phyloP scores from a whole-genome alignment of 2,797 vertebrate species.

The Morus bassanus region DNA sequence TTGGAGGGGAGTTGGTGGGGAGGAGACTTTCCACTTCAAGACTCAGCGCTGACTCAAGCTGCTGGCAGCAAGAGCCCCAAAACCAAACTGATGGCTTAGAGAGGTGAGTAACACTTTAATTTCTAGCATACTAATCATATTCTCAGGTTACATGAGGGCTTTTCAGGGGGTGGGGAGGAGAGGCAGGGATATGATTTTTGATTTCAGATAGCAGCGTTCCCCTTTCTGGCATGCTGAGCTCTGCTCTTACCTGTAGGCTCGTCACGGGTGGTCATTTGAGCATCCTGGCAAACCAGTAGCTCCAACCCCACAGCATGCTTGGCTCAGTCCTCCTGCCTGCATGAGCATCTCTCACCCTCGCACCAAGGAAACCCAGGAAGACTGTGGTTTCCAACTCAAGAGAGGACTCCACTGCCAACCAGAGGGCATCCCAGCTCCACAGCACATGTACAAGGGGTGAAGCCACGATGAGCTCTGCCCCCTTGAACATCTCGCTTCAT shows the following conservation, averaged over 20 bases:
- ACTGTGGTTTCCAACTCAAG: neutral
- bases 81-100: neutral
- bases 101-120: conserved; percentile 53
- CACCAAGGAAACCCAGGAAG: neutral
- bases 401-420: neutral
- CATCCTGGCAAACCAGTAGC: neutral
- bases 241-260: neutral
- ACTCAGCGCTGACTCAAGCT: neutral
- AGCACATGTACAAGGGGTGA: neutral
- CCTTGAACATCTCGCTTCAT: neutral
- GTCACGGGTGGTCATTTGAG: neutral
- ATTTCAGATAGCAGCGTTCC: neutral
- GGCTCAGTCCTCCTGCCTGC: neutral
- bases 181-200: neutral
- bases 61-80: conserved; percentile 25
- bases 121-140: neutral
- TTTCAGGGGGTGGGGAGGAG: neutral
- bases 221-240: neutral
- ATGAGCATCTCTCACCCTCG: neutral
- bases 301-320: neutral
- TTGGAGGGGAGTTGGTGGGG: neutral
- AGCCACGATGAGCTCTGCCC: neutral
- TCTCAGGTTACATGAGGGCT: neutral
- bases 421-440: neutral
- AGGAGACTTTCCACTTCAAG: neutral